Base-by-base conservation (phyloP, 2,797 vertebrate species). In the Loris lydekkerianus region DNA sequence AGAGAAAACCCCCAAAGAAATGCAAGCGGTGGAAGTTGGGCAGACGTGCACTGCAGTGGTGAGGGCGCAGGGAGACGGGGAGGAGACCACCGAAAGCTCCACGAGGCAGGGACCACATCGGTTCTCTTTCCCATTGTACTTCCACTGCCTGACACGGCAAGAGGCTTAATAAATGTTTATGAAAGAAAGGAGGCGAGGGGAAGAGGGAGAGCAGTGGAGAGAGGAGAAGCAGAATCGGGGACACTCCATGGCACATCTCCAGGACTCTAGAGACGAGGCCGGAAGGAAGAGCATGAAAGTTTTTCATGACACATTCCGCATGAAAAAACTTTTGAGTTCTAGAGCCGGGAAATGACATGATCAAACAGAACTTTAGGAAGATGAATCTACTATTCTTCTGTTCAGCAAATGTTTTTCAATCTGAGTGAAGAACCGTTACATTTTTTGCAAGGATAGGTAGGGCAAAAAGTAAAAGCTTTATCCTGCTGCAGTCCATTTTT, bases 1-100 rank as follows among this genome's bases (percentile, higher is more conserved):
- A 37, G 60, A 82, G 72, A 46, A 72, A 92, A 85, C 3, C 23
- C 23, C 15, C 21, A 78, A 78, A 80, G 46, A 76, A 96, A 93
- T 27, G 21, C 5, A 56, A 11, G 20, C 18, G 7, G 60, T 43
- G 6, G n/a, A 58, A 49, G 40, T 61, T 78, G 9, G 73, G 34
- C 31, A 86, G 53, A 86, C 14, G 25, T 2, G 3, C 8, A n/a
- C 43, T 53, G 8, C 70, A 21, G 29, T 31, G 25, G 18, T 56
- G 13, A 40, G 31, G 11, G 8, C 14, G 20, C 58, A 73, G 6
- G 29, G 14, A 53, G 21, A 13, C 1, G 27, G 29, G n/a, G 3
- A 34, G 31, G 15, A 2, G 14, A 14, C 18, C 15, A 67, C 15
- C 0, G 7, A 61, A 75, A 49, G 18, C 17, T 40, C 11, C 20